Evolutionary conservation across 2,797 vertebrate genomes (phyloP), one percentile per base, ranked within the genome.

Genomic region (Pantherophis vulpinus): DNA sequence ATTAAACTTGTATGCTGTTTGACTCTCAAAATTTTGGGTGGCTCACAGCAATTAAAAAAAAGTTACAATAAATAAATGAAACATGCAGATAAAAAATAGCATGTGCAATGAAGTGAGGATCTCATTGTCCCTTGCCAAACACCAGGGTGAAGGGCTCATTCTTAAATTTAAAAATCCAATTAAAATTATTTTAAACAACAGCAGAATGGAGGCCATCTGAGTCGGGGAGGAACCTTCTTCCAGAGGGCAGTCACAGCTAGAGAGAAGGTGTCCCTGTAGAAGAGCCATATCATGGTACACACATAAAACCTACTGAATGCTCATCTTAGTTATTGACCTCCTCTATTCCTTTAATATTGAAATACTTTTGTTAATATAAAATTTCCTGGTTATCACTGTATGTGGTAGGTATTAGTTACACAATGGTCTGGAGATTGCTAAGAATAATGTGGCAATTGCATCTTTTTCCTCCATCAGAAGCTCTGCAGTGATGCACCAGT

Each of bases 401-500:
- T 5, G 47, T 92, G 60, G 88, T 25, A 16, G 9, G 11, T 12
- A 3, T 27, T 88, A 7, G 23, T n/a, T 37, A n/a, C 32, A 92
- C 37, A 51, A 56, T 63, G 42, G 9, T 79, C 90, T 87, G 63
- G 18, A 54, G 2, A 12, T 42, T 86, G 66, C 20, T 58, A 51
- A 91, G 56, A 16, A 18, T 86, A 88, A 58, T 63, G 27, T 55
- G 58, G 55, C 32, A 16, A 18, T 0, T 91, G 23, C 92, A 2
- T 14, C 92, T 7, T 90, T 92, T 91, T 92, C 51, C 12, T n/a
- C 60, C 60, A 97, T 95, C 97, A 99, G 99, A 99, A 98, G 97
- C 97, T 98, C 86, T 98, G 98, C 95, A 98, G 97, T 0, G 99
- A 99, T 92, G 98, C 98, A 93, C 99, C 98, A 96, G 98, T 98